phyloP scores from a whole-genome alignment of 2,113 vertebrate genomes.

The Callaeas wilsoni region DNA sequence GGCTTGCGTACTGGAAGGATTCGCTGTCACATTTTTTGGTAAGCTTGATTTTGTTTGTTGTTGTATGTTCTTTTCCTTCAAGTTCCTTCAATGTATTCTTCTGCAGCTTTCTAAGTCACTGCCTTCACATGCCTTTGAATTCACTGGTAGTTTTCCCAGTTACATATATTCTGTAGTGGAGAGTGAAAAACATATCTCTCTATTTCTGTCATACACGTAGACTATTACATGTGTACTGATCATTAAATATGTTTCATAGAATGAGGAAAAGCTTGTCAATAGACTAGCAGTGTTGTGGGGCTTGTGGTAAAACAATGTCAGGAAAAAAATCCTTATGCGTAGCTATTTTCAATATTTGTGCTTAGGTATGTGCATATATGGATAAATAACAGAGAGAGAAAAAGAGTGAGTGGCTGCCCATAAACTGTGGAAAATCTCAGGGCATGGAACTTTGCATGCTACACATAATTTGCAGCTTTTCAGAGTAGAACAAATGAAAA shows the following conservation, averaged over 20 bases:
- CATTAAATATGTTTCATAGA: not conserved
- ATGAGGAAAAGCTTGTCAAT: not conserved
- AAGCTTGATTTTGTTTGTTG: constrained; percentile 53
- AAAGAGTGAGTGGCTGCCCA: not conserved
- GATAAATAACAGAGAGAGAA: not conserved
- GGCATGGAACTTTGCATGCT: not conserved
- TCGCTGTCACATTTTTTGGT: constrained; percentile 91
- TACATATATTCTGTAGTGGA: not conserved
- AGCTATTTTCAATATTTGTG: not conserved
- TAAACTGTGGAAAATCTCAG: not conserved
- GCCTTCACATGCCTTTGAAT: not conserved
- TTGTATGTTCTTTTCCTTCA: not conserved
- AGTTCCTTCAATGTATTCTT: not conserved
- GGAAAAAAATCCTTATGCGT: not conserved
- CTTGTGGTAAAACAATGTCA: not conserved
- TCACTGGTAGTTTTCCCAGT: not conserved
- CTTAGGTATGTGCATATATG: not conserved
- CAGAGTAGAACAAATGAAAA: not conserved
- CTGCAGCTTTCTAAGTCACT: not conserved
- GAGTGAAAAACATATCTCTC: not conserved
- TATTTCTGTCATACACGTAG: not conserved
- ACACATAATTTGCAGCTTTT: not conserved
- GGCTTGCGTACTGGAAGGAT: constrained; percentile 88
- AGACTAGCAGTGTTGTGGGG: not conserved
- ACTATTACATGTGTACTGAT: not conserved